These are phyloP conservation scores for Falcunculus frontatus DNA, from an alignment of 2,113 vertebrate species.

Conservation along the genomic window DNA sequence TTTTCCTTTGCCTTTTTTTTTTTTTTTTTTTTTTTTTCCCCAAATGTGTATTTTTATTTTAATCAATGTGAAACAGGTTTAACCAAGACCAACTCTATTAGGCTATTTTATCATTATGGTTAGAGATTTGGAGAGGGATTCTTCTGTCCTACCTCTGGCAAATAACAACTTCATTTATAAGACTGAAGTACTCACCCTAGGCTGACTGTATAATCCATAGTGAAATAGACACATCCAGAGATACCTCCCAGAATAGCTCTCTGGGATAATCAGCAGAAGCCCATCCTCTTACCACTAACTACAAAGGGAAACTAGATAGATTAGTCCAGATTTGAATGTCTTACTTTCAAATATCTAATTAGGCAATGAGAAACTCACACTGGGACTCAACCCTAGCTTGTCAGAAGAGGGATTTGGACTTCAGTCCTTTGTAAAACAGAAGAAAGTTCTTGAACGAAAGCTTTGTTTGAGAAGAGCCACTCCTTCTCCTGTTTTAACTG, in stretches of 20 bases:
- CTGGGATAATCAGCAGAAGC: not conserved
- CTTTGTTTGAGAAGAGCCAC: not conserved
- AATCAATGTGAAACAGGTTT: not conserved
- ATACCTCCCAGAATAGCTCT: not conserved
- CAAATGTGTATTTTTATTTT: not conserved
- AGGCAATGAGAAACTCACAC: not conserved
- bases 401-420: not conserved
- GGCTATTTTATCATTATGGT: not conserved
- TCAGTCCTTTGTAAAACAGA: not conserved
- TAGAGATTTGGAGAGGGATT: not conserved
- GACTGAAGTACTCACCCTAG: not conserved
- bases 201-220: not conserved
- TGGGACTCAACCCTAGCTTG: not conserved
- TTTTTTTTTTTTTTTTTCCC: no score
- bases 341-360: constrained; percentile 13
- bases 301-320: not conserved
- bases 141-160: not conserved
- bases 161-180: not conserved
- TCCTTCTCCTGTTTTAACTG: not conserved
- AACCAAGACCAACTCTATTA: not conserved
- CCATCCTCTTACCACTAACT: not conserved
- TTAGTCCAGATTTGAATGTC: not conserved
- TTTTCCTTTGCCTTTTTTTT: not conserved
- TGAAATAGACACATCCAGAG: not conserved
- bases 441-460: not conserved